Base-by-base conservation (phyloP, 2,888 invertebrate species). In the Boloria euphrosyne region DNA sequence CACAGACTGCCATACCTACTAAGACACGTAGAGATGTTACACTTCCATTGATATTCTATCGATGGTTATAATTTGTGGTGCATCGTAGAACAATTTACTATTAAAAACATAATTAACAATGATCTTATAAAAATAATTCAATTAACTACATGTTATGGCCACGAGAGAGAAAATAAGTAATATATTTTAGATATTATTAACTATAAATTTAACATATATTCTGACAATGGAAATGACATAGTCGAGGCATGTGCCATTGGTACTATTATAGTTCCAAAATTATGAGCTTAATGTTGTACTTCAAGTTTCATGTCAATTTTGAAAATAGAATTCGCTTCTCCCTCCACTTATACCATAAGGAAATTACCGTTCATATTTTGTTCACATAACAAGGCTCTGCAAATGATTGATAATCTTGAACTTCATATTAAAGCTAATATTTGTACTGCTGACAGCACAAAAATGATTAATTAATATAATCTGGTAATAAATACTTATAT, bases 1-100 rank as follows among this genome's bases (percentile, higher is more conserved):
- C 77, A 81, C 83, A 78, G 81, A 90, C 87, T 88, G 84, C 77
- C 82, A 80, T 79, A 80, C 76, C 78, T 79, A 80, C 76, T 77
- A 79, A 74, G 73, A 73, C 70, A 70, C 67, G 64, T 85, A 87
- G 86, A 73, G 88, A 78, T 78, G 89, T 66, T 47, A 31, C 31
- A 73, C 74, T 75, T 58, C 62, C 70, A 63, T 65, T 69, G 57
- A 62, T 70, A 66, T 59, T 47, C 62, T 79, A 75, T 85, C 86
- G 85, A 85, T 81, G 77, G 27, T 27, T 7, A 17, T 17, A 17
- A 43, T 10, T 3, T 7, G 13, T 13, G 2, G 14, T n/a, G 14
- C 13, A 22, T 46, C 1, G 7, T 10, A 10, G 31, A 38, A 10
- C 31, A 38, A 10, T 10, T 10, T 38, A 38, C 31, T 10, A 38